Evolutionary conservation across 2,113 vertebrate species (phyloP).

Genomic region (Cardinalis cardinalis): DNA sequence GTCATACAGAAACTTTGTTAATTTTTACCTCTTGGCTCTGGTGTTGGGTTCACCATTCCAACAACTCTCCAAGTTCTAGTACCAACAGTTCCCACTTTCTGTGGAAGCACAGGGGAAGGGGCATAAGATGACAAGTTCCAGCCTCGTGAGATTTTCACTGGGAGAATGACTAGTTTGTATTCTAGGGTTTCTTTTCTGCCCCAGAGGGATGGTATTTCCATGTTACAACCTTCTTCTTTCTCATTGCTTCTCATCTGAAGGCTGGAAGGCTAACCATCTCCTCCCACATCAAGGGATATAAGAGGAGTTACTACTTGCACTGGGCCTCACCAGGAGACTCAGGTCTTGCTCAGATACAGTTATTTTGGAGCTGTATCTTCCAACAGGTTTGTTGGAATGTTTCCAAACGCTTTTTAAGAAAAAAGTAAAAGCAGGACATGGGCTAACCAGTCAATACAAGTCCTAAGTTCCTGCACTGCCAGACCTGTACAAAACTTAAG

Average conservation of each 20-base stretch:
- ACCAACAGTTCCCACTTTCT: neutral
- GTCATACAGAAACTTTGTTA: neutral
- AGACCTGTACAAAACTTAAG: neutral
- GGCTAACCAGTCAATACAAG: neutral
- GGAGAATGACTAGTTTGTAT: neutral
- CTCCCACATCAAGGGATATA: neutral
- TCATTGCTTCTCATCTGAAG: neutral
- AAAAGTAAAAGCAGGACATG: neutral
- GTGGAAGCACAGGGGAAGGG: accelerated
- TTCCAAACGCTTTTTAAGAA: neutral
- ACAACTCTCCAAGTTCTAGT: neutral
- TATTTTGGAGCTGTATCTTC: neutral
- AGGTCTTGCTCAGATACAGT: neutral
- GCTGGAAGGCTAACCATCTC: neutral
- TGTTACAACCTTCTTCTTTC: neutral
- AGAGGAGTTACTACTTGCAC: neutral
- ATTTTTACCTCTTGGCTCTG: neutral
- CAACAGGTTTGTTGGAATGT: neutral
- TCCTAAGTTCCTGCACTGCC: neutral
- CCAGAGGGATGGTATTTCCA: neutral
- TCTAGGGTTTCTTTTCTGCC: neutral
- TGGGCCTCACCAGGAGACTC: neutral
- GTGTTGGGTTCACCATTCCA: neutral
- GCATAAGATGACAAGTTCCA: neutral
- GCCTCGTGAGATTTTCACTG: neutral